A percentile compares a stretch with the other conserved stretches of the same genome.
phyloP scores from a whole-genome alignment of 2,888 invertebrate genomes.

The Lycia hirtaria region DNA sequence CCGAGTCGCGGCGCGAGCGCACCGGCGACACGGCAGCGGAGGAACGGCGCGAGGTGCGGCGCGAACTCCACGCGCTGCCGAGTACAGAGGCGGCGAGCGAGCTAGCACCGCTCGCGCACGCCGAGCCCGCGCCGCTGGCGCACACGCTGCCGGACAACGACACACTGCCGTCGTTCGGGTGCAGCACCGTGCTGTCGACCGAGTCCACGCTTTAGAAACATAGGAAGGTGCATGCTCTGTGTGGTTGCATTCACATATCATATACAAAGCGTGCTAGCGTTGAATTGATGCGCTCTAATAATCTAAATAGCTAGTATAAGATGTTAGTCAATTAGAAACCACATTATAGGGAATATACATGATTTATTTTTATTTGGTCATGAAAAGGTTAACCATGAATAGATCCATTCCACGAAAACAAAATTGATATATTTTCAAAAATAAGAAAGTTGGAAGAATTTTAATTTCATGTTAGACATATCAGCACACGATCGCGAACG shows the following conservation, averaged over 20 bases:
- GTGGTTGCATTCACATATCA: not conserved
- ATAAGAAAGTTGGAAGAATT: no score
- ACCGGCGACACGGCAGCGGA: conserved; percentile 82
- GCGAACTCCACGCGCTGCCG: conserved; percentile 87
- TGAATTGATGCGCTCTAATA: not conserved
- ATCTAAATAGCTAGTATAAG: not conserved
- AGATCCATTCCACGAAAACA: no score
- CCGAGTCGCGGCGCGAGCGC: conserved; percentile 91
- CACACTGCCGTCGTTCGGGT: conserved; percentile 93
- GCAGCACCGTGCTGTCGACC: conserved; percentile 90
- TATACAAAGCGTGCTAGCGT: not conserved
- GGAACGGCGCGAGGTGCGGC: conserved; percentile 87
- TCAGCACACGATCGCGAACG: no score
- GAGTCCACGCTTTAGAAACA: conserved; percentile 33
- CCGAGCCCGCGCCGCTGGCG: conserved; percentile 82
- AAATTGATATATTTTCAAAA: no score
- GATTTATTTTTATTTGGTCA: no score
- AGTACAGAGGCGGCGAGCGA: conserved; percentile 79
- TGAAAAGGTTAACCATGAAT: no score
- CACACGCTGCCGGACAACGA: conserved; percentile 86
- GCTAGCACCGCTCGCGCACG: conserved; percentile 86
- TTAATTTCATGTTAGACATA: no score
- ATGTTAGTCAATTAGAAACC: not conserved
- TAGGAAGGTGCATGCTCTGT: conserved; percentile 29
- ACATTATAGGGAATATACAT: no score